These are phyloP conservation scores for Drosophila baimaii DNA, from an alignment of 1,140 invertebrate genomes.

Conservation along the genomic window DNA sequence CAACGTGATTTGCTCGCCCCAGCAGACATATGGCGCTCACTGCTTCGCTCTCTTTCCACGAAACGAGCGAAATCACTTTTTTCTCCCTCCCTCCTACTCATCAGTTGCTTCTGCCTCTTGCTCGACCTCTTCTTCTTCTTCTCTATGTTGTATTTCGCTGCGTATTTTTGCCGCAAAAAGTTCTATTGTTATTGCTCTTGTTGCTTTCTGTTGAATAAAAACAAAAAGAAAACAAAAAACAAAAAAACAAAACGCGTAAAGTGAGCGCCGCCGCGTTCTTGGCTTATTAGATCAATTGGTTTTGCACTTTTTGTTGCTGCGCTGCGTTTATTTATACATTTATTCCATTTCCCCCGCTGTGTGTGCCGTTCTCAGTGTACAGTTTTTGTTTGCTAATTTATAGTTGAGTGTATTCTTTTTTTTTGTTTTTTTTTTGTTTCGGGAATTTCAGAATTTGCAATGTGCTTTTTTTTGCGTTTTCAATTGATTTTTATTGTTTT, in stretches of 20 bases:
- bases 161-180: conserved; percentile 54
- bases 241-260: conserved; percentile 40
- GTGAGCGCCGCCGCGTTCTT: conserved; percentile 63
- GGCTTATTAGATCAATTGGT: conserved; percentile 79
- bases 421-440: conserved; percentile 22
- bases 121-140: not conserved
- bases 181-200: conserved; percentile 54
- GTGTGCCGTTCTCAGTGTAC: conserved; percentile 54
- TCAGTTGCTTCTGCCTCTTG: conserved; percentile 1
- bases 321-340: conserved; percentile 52
- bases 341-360: conserved; percentile 38
- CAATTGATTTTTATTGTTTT: conserved; percentile 10
- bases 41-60: conserved; percentile 51
- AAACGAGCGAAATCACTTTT: conserved; percentile 54
- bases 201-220: conserved; percentile 48
- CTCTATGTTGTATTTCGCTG: conserved; percentile 36
- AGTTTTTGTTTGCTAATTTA: conserved; percentile 66
- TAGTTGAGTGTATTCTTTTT: conserved; percentile 27
- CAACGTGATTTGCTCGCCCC: conserved; percentile 13
- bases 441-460: conserved; percentile 28
- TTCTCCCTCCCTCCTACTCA: not conserved
- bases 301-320: conserved; percentile 62
- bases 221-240: conserved; percentile 49
- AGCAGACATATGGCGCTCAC: conserved; percentile 58
- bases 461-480: not conserved